phyloP scores from a whole-genome alignment of 2,797 vertebrate genomes.

The Falco naumanni region DNA sequence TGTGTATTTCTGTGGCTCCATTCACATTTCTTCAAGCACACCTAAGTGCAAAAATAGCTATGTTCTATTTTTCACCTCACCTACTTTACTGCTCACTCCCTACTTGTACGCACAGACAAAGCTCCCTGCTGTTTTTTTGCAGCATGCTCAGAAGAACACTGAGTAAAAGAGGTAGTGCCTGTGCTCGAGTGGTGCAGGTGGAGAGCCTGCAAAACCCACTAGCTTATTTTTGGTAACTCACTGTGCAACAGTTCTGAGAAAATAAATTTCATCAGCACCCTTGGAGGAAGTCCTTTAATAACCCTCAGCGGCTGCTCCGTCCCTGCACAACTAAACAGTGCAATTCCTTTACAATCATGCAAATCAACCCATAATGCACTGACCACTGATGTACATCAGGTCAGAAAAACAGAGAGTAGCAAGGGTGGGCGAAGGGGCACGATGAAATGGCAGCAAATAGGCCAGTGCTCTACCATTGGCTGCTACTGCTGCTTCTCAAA shows the following conservation, averaged over 20 bases:
- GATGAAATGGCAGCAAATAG: neutral
- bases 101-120: neutral
- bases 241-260: conserved; percentile 31
- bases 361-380: accelerated
- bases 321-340: neutral
- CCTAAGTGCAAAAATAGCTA: neutral
- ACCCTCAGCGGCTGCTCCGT: neutral
- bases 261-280: neutral
- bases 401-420: neutral
- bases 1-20: neutral
- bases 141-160: neutral
- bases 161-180: neutral
- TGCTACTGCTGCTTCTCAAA: neutral
- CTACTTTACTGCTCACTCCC: neutral
- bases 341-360: neutral
- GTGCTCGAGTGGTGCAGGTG: neutral
- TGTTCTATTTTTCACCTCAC: neutral
- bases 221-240: neutral
- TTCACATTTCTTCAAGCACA: neutral
- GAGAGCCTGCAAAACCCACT: neutral
- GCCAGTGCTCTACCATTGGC: neutral
- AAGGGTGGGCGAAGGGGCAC: accelerated
- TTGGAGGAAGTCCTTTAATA: conserved; percentile 9
- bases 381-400: neutral
- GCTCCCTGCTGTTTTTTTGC: neutral